Evolutionary conservation across 2,113 vertebrate genomes (phyloP), one percentile per base, ranked within the genome.

Genomic region (Columba livia): DNA sequence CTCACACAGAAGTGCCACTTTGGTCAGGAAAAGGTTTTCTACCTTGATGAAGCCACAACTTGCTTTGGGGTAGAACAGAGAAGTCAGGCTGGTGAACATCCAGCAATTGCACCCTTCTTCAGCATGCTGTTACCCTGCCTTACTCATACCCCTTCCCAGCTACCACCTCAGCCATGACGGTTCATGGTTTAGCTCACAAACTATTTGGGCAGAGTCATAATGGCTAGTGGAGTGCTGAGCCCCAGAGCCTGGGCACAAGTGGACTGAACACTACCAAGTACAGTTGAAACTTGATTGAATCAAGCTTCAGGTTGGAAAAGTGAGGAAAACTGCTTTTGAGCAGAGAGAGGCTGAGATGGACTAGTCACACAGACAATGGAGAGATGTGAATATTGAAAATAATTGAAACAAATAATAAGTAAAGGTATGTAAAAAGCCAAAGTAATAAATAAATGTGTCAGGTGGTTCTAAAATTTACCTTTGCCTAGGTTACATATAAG

Each of bases 41-140:
- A 44, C 14, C 15, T 36, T 32, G 0, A 1, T 50, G 90, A 69
- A 53, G n/a, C 44, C 57, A 32, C 1, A 0, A 12, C 5, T 24
- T 54, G 38, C n/a, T 50, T 26, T n/a, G 24, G 17, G 28, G 24
- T 48, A 32, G 67, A 56, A 44, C 26, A 87, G 60, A 72, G 61
- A 26, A 53, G 16, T 23, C 51, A 42, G 31, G 25, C 38, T 26
- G 10, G 24, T 47, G 26, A 58, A 44, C 0, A 0, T 32, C 69
- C 71, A 56, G 28, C n/a, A 80, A 40, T 1, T 24, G 12, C 47
- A 56, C 10, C 28, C 12, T 50, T 61, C 57, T 28, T 66, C 69
- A 18, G 57, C 16, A 6, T 26, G 24, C 28, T 12, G 7, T 34
- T 19, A 61, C 34, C 34, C 40, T 38, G 23, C n/a, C 32, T 61